Percentiles rank a stretch among this genome's conserved stretches.
Conservation (phyloP, 2,888 invertebrate genomes). For the Synanthedon andrenaeformis region DNA sequence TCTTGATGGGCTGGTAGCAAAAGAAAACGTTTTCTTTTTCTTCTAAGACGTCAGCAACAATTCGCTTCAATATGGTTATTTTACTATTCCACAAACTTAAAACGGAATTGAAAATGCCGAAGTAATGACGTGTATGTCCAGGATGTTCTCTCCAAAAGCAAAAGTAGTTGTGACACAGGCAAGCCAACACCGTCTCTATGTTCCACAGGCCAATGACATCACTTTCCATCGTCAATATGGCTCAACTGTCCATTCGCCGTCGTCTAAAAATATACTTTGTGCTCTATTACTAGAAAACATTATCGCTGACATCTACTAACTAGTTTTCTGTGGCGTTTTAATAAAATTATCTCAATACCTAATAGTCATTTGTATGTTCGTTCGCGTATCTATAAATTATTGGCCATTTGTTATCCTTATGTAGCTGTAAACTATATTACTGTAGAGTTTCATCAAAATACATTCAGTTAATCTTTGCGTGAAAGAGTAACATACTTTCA, state of each 20-base stretch:
- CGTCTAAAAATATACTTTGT: background rate
- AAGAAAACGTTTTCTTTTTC: too few species aligned
- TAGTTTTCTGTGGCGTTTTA: too few species aligned
- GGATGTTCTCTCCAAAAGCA: slow-evolving; percentile 61
- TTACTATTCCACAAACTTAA: background rate
- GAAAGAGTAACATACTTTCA: too few species aligned
- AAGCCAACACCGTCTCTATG: slow-evolving; percentile 33
- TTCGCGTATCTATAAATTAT: too few species aligned
- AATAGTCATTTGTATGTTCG: too few species aligned
- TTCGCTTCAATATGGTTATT: background rate
- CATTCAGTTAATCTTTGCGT: too few species aligned
- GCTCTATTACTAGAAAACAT: background rate
- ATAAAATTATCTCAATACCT: background rate
- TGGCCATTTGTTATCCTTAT: too few species aligned
- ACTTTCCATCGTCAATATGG: slow-evolving; percentile 31
- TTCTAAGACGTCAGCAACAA: too few species aligned
- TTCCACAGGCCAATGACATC: slow-evolving; percentile 55
- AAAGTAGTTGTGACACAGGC: slow-evolving; percentile 55
- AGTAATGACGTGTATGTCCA: slow-evolving; percentile 45
- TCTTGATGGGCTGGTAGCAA: background rate
- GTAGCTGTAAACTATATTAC: too few species aligned
- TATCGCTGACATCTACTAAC: too few species aligned
- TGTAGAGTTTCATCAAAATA: too few species aligned
- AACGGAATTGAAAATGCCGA: slow-evolving; percentile 53
- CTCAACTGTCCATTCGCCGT: slow-evolving; percentile 20